Percentiles rank a stretch among this genome's conserved stretches.
Conservation (phyloP, 2,888 invertebrate species). For the Agonopterix arenella region DNA sequence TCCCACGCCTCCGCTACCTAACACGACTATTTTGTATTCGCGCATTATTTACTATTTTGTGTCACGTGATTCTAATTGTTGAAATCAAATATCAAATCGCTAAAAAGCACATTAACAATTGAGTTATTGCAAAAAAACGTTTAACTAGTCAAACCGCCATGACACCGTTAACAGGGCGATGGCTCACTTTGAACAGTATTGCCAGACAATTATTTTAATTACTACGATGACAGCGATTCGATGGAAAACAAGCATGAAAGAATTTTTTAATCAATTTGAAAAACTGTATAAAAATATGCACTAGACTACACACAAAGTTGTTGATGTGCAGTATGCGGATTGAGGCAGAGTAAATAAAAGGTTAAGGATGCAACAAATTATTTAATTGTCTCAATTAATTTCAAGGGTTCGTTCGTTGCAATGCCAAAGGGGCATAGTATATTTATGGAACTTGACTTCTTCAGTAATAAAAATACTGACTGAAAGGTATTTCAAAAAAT, state of each 20-base stretch:
- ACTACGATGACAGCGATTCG: no score
- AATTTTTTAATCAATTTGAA: no score
- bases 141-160: constrained; percentile 76
- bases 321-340: no score
- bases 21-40: constrained; percentile 99
- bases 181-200: constrained; percentile 66
- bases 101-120: constrained; percentile 73
- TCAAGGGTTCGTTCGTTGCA: constrained; percentile 4
- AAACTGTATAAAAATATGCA: no score
- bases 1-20: constrained; percentile 99
- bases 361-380: constrained; percentile 10
- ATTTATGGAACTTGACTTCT: no score
- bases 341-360: not conserved
- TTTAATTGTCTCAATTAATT: constrained; percentile 6
- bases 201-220: constrained; percentile 32
- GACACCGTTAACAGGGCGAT: constrained; percentile 78
- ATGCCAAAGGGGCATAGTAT: not conserved
- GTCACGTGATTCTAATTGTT: constrained; percentile 49
- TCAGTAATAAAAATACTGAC: no score
- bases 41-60: constrained; percentile 86
- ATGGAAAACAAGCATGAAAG: no score
- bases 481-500: no score
- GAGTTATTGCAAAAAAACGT: constrained; percentile 73
- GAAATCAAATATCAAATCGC: constrained; percentile 64
- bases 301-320: no score